phyloP scores from a whole-genome alignment of 1,140 invertebrate genomes.

The Elymnias hypermnestra region DNA sequence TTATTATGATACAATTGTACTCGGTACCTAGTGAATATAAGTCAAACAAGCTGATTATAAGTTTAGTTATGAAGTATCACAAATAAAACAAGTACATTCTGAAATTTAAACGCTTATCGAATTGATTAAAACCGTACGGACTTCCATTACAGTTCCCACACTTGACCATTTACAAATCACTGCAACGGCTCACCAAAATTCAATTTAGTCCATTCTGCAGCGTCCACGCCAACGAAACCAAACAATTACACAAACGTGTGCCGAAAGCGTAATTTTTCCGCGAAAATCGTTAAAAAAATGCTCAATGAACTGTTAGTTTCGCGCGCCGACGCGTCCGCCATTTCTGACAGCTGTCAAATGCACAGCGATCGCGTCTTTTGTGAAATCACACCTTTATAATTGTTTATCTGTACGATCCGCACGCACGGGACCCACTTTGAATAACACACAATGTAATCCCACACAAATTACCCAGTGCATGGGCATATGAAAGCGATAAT shows the following conservation, averaged over 20 bases:
- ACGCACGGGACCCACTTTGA: slow-evolving; percentile 26
- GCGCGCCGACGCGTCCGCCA: slow-evolving; percentile 54
- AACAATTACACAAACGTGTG: slow-evolving; percentile 71
- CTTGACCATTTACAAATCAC: slow-evolving; percentile 45
- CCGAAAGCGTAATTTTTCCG: slow-evolving; percentile 67
- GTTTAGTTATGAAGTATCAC: neutral
- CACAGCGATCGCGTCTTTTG: slow-evolving; percentile 40
- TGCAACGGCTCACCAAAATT: slow-evolving; percentile 57
- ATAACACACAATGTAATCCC: slow-evolving; percentile 61
- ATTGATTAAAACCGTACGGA: slow-evolving; percentile 3
- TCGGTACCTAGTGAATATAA: too few relatives aligned
- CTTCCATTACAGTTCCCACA: slow-evolving; percentile 19
- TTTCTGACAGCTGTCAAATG: slow-evolving; percentile 71
- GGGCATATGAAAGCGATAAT: slow-evolving; percentile 59
- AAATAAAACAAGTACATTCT: neutral
- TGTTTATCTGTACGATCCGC: neutral
- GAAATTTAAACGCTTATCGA: neutral
- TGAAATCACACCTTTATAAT: slow-evolving; percentile 1
- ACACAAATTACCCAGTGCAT: slow-evolving; percentile 57
- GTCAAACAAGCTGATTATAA: too few relatives aligned
- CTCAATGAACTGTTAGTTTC: slow-evolving; percentile 53
- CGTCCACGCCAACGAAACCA: slow-evolving; percentile 44
- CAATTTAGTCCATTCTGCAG: slow-evolving; percentile 59
- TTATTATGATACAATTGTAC: too few relatives aligned
- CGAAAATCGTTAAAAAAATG: slow-evolving; percentile 47